phyloP scores from a whole-genome alignment of 2,113 vertebrate species.

The Tetrao urogallus region DNA sequence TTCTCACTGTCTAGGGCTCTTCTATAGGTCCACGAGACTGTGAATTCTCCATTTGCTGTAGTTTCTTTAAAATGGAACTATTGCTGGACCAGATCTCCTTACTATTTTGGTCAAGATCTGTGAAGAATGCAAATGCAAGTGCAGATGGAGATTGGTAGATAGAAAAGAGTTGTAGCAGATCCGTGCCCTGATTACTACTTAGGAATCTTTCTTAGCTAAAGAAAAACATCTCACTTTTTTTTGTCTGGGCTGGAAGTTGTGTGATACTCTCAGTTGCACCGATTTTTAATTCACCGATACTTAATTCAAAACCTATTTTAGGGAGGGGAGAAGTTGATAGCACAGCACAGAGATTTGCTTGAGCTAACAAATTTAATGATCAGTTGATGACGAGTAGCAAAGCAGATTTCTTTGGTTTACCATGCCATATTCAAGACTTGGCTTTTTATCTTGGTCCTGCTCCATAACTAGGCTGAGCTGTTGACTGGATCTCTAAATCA shows the following conservation, averaged over 20 bases:
- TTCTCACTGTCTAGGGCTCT: not conserved
- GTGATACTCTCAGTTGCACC: slow-evolving; percentile 7
- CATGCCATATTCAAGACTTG: not conserved
- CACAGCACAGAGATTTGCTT: not conserved
- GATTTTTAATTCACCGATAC: slow-evolving; percentile 22
- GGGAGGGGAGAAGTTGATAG: not conserved
- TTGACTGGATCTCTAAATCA: not conserved
- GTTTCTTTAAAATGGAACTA: not conserved
- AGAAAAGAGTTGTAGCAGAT: not conserved
- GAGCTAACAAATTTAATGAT: slow-evolving; percentile 36
- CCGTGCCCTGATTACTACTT: not conserved
- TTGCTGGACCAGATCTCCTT: not conserved
- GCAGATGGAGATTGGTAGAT: not conserved
- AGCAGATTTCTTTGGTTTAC: not conserved
- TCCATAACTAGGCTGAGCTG: not conserved
- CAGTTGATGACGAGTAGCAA: slow-evolving; percentile 24
- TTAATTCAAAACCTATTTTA: slow-evolving; percentile 1
- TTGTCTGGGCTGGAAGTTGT: not conserved
- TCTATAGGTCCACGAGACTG: not conserved
- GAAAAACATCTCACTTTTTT: not conserved
- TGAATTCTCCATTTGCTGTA: not conserved
- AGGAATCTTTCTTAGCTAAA: not conserved
- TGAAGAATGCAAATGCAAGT: not conserved
- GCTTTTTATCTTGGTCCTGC: not conserved
- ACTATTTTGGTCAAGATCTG: not conserved